phyloP scores from a whole-genome alignment of 2,113 vertebrate genomes.

The Phylloscopus trochiloides region DNA sequence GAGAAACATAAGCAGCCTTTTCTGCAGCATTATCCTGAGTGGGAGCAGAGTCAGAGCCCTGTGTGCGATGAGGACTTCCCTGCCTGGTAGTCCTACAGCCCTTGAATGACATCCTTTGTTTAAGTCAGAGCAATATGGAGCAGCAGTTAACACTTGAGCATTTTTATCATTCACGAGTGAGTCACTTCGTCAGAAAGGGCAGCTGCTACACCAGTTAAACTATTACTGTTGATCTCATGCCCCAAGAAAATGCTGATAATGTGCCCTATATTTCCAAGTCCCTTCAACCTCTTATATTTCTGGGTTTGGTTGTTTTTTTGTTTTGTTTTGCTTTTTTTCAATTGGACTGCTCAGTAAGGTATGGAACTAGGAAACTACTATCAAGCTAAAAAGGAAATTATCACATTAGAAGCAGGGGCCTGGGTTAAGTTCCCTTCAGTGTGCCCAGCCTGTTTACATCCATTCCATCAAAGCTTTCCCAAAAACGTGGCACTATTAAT shows the following conservation, averaged over 20 bases:
- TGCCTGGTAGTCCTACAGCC: background rate
- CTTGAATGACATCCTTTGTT: slow-evolving; percentile 39
- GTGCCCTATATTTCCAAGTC: background rate
- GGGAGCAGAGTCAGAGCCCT: background rate
- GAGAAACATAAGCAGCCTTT: background rate
- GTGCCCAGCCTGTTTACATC: slow-evolving; percentile 41
- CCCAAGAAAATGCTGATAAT: slow-evolving; percentile 7
- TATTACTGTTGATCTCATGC: background rate
- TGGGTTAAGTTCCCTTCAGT: slow-evolving; percentile 30
- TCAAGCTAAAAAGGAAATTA: slow-evolving; percentile 63
- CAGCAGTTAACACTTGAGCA: background rate
- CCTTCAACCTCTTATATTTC: background rate
- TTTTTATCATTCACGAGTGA: slow-evolving; percentile 24
- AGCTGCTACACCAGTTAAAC: background rate
- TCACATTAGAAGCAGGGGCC: slow-evolving; percentile 34
- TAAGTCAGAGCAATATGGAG: background rate
- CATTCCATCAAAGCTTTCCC: slow-evolving; percentile 57
- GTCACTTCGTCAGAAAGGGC: slow-evolving; percentile 23
- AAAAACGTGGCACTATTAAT: slow-evolving; percentile 56
- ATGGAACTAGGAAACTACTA: slow-evolving; percentile 54
- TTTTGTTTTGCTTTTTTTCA: background rate
- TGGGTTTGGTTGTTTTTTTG: background rate
- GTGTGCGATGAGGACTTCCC: background rate
- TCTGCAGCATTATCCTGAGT: background rate
- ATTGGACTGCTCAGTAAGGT: background rate